phyloP scores from a whole-genome alignment of 2,797 vertebrate species.

The Chaetodon trifasciatus region DNA sequence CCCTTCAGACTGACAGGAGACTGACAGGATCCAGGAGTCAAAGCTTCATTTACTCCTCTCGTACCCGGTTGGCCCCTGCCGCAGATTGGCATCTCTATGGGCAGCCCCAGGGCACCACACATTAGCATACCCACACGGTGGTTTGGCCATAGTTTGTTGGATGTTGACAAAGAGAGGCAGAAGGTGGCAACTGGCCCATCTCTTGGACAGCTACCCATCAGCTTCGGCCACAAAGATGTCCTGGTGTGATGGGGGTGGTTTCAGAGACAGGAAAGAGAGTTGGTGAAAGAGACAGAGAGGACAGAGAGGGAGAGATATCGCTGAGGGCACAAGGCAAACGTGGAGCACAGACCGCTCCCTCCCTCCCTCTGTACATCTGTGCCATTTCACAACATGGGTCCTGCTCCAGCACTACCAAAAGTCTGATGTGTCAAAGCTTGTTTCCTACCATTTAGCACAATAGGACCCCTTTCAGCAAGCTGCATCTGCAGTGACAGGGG shows the following conservation, averaged over 20 bases:
- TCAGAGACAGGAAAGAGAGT: constrained; percentile 6
- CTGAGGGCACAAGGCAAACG: constrained; percentile 40
- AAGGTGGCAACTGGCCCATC: constrained; percentile 64
- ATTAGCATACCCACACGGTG: constrained; percentile 74
- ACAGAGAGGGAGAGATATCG: constrained; percentile 7
- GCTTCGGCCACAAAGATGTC: constrained; percentile 64
- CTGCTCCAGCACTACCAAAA: constrained; percentile 44
- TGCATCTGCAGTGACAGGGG: constrained; percentile 53
- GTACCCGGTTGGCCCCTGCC: constrained; percentile 31
- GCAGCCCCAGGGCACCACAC: constrained; percentile 48
- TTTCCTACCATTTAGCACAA: constrained; percentile 70
- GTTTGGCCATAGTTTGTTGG: constrained; percentile 65
- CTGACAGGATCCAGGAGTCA: constrained; percentile 66
- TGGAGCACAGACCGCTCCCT: constrained; percentile 36
- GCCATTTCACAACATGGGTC: constrained; percentile 62
- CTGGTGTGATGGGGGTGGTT: constrained; percentile 42
- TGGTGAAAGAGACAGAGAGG: constrained; percentile 9
- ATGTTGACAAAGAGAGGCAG: constrained; percentile 68
- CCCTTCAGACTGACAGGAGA: constrained; percentile 60
- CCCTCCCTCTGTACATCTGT: constrained; percentile 40
- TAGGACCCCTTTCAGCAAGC: constrained; percentile 56
- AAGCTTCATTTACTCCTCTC: constrained; percentile 49
- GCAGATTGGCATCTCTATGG: constrained; percentile 70
- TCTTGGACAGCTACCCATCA: constrained; percentile 66
- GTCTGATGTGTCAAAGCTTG: constrained; percentile 54